phyloP scores from a whole-genome alignment of 2,113 vertebrate species.

The Datnioides undecimradiatus region DNA sequence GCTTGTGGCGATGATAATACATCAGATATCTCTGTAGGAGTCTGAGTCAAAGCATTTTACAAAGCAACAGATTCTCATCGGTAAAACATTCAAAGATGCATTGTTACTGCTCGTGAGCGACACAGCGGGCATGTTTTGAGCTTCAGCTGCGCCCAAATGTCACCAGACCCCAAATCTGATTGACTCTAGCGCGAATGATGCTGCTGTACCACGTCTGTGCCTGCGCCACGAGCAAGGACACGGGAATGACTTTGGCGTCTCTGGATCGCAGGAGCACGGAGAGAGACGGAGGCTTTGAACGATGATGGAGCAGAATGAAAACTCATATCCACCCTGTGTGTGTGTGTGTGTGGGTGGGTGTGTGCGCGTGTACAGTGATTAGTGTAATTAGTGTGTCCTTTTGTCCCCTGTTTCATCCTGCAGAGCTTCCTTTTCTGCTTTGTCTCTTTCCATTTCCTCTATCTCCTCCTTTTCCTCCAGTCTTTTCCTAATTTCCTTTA shows the following conservation, averaged over 20 bases:
- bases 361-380: too few species aligned
- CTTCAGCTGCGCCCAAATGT: too few species aligned
- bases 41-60: neutral
- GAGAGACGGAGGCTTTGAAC: constrained; percentile 23
- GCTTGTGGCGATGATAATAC: constrained; percentile 6
- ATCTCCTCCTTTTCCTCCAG: neutral
- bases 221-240: neutral
- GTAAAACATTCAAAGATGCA: too few species aligned
- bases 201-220: neutral
- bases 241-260: neutral
- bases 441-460: neutral
- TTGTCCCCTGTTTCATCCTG: constrained; percentile 16
- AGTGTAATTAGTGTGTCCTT: constrained; percentile 34
- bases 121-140: too few species aligned
- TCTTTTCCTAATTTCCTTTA: too few species aligned
- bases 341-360: too few species aligned
- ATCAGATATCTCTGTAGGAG: neutral
- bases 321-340: constrained; percentile 27
- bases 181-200: neutral
- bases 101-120: too few species aligned
- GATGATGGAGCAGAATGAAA: neutral
- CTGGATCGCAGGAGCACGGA: neutral
- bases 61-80: neutral
- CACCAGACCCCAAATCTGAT: too few species aligned
- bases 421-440: neutral